A percentile compares a stretch with the other conserved stretches of the same genome.
These are phyloP conservation scores for Glossosoma conforme DNA, from an alignment of 1,140 invertebrate genomes.

Conservation along the genomic window DNA sequence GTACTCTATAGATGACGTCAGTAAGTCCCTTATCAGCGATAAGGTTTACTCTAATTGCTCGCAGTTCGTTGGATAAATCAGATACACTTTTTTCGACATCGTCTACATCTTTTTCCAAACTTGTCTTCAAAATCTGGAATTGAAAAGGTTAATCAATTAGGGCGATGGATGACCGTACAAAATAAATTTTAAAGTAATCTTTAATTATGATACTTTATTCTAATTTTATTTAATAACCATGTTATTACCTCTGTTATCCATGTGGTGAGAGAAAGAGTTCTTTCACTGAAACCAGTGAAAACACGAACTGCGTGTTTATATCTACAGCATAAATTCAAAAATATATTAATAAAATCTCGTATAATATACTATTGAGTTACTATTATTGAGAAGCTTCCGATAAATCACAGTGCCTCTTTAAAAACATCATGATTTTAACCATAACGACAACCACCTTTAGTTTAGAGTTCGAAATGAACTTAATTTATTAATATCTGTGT, in stretches of 20 bases:
- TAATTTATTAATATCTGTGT: too few relatives aligned
- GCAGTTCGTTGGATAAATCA: conserved; percentile 18
- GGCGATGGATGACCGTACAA: neutral
- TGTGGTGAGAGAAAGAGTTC: conserved; percentile 18
- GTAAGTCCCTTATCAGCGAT: conserved; percentile 22
- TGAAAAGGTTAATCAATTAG: neutral
- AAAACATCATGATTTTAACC: too few relatives aligned
- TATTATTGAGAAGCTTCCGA: too few relatives aligned
- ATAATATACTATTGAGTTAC: too few relatives aligned
- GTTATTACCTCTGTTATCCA: conserved; percentile 27
- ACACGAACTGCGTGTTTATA: conserved; percentile 26
- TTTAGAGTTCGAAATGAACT: too few relatives aligned
- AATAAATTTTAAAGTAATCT: too few relatives aligned
- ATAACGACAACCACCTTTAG: too few relatives aligned
- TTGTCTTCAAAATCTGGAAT: conserved; percentile 27
- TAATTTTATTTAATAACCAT: neutral
- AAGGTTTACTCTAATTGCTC: conserved; percentile 21
- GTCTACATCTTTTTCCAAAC: conserved; percentile 24
- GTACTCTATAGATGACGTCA: conserved; percentile 19
- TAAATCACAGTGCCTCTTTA: too few relatives aligned
- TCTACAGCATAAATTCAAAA: conserved; percentile 15
- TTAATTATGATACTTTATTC: neutral
- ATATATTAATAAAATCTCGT: too few relatives aligned
- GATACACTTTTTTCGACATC: conserved; percentile 22
- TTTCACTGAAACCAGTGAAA: conserved; percentile 25